Base-by-base conservation (phyloP, 1,140 invertebrate species). In the Delia radicum region DNA sequence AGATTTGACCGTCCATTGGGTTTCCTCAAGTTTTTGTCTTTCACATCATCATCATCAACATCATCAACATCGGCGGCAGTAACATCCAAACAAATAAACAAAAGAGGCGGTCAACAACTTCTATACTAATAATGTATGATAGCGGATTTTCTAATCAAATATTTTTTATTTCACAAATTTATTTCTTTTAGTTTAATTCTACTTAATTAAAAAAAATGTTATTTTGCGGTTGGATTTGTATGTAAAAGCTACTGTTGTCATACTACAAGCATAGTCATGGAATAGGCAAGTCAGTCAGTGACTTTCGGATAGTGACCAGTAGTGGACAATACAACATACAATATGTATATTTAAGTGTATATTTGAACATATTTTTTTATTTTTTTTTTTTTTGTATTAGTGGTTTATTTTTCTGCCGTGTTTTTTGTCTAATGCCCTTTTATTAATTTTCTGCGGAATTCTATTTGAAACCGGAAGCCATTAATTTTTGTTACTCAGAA, bases 391-490 rank as follows among this genome's bases (percentile, higher is more conserved):
- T 3, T 61, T 61, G 8, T 61, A 21, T n/a, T 63, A 15, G n/a
- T 10, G 15, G n/a, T 62, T 27, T 27, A 27, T 24, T 24, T 33
- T 69, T 37, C 18, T 33, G 29, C 29, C 29, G 65, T 69, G 65
- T 69, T 69, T 69, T 69, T 33, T 31, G 65, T 69, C 65, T 69
- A 69, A 69, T 69, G 65, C 65, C 65, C 65, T 69, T 69, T 69
- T 69, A 69, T 69, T 69, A 69, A 69, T 69, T 69, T 69, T 69
- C 65, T 69, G 29, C 65, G 65, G 65, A 69, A 69, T 69, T 69
- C 65, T 69, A 37, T 69, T 69, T 69, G 29, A 69, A 33, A 69
- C 29, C 65, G 65, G 65, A 69, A 69, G 65, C 65, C 65, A 69
- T 69, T 69, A 69, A 69, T 55, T 69, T 69, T 69, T 69, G 65